Conservation (phyloP, 2,797 vertebrate species). For the Chaenodraco wilsoni region DNA sequence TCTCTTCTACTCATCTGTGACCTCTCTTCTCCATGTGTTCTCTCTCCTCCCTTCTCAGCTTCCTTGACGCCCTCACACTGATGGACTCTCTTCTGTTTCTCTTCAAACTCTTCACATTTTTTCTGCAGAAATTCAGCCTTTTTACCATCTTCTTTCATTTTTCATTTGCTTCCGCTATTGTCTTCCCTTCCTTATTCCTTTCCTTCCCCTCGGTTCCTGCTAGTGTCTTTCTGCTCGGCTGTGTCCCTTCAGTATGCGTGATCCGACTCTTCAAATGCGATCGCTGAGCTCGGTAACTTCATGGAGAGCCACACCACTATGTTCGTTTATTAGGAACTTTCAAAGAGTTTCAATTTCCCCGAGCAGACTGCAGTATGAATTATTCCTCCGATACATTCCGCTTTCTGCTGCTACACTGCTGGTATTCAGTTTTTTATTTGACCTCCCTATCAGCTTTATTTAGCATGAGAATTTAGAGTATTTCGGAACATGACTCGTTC, state of each 20-base stretch:
- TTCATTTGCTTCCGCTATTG: background rate
- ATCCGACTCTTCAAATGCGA: slow-evolving; percentile 16
- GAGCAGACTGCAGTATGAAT: slow-evolving; percentile 38
- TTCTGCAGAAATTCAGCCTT: too few species aligned
- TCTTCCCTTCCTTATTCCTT: background rate
- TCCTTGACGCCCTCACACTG: background rate
- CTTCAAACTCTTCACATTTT: background rate
- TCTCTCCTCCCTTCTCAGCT: background rate
- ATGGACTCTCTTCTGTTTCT: background rate
- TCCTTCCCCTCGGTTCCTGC: background rate
- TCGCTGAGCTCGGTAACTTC: slow-evolving; percentile 7
- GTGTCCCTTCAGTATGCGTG: slow-evolving; percentile 31
- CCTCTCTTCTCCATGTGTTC: background rate
- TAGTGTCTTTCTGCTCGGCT: background rate
- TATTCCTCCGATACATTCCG: slow-evolving; percentile 35
- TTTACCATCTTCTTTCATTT: background rate
- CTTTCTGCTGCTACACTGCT: slow-evolving; percentile 7
- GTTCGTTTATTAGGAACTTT: slow-evolving; percentile 58
- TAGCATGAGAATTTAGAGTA: slow-evolving; percentile 25
- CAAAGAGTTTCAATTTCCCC: slow-evolving; percentile 57
- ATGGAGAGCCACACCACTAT: background rate
- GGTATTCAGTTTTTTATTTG: slow-evolving; percentile 18
- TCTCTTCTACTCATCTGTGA: background rate
- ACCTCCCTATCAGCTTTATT: slow-evolving; percentile 23
- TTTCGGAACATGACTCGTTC: slow-evolving; percentile 9